These are phyloP conservation scores for Rhabdomys pumilio DNA, from an alignment of 2,797 vertebrate species.

Conservation along the genomic window DNA sequence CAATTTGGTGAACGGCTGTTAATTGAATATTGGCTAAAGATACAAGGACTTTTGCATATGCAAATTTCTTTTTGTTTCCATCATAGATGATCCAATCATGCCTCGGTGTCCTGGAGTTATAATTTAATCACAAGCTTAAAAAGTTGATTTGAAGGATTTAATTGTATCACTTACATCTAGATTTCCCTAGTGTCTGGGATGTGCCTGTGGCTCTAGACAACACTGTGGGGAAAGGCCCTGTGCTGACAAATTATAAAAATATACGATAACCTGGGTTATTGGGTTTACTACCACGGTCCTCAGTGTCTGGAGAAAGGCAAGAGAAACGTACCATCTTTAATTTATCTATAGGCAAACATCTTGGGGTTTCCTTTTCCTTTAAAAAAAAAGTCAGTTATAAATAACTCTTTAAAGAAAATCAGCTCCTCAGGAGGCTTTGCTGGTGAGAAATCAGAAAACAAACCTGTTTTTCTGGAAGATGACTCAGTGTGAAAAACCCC, in stretches of 20 bases:
- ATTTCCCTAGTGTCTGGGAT: conserved; percentile 35
- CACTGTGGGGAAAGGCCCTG: background rate
- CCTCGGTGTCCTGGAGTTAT: conserved; percentile 24
- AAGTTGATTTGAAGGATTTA: conserved; percentile 34
- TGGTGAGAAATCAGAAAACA: conserved; percentile 34
- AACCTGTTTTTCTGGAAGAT: conserved; percentile 12
- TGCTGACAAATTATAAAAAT: background rate
- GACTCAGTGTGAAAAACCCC: conserved; percentile 11
- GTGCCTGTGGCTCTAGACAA: conserved; percentile 3
- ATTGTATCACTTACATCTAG: background rate
- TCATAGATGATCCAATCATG: background rate
- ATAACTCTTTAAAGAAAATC: conserved; percentile 30
- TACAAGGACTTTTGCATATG: background rate
- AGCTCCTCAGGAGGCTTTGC: background rate
- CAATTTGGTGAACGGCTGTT: background rate
- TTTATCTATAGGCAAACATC: conserved; percentile 50
- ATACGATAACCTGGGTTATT: background rate
- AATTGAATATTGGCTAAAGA: conserved; percentile 18
- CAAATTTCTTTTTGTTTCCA: conserved; percentile 48
- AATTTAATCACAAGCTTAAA: conserved; percentile 60
- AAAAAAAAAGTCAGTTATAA: conserved; percentile 42
- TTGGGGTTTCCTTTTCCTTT: conserved; percentile 44
- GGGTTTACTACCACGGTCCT: background rate
- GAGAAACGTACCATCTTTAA: conserved; percentile 30
- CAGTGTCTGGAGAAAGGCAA: conserved; percentile 6